Base-by-base conservation (phyloP, 2,113 vertebrate genomes). In the Hucho hucho region DNA sequence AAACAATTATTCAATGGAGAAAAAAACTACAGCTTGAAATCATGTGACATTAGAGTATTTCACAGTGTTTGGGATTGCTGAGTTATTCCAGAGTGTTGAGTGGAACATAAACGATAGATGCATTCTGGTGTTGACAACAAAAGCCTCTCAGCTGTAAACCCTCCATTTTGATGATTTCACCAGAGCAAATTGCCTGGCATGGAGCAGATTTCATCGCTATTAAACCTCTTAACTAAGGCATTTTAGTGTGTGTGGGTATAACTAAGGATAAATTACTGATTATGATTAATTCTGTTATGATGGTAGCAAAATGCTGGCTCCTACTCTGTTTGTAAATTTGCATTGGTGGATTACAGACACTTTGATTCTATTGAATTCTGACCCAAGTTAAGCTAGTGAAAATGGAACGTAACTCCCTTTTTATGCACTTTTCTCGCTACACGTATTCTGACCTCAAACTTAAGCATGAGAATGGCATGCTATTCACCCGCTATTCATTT, bases 201-300 rank as follows among this genome's bases (percentile, higher is more conserved):
- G 72, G 53, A 74, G 64, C 72, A 64, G 56, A 73, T 74, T 70
- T 65, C 67, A 29, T 22, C 74, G 47, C 72, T 20, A 16, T 46
- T 70, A 56, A 58, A 53, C 72, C 73, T 72, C 67, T 24, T 43
- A 73, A 82, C 37, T 43, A 43, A 43, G 37, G 37, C 9, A 43
- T 43, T 43, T 43, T 11, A 43, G 37, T 49, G 53, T 24, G 29
- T 73, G 43, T 75, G 80, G 53, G 77, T 79, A 53, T 80, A 81
- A 85, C 85, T 87, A 80, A 83, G 75, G 53, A 68, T 69, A 14
- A 83, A 63, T 85, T 64, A 61, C 70, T 78, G 73, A 84, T 85
- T 80, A 79, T 78, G 75, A 86, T 86, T 76, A 86, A 84, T 84
- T 69, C 69, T 64, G 75, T 68, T 75, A 68, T 77, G 72, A 70